A percentile compares a stretch with the other conserved stretches of the same genome.
Evolutionary conservation across 1,140 invertebrate genomes (phyloP).

Genomic region (Intoshia linei): DNA sequence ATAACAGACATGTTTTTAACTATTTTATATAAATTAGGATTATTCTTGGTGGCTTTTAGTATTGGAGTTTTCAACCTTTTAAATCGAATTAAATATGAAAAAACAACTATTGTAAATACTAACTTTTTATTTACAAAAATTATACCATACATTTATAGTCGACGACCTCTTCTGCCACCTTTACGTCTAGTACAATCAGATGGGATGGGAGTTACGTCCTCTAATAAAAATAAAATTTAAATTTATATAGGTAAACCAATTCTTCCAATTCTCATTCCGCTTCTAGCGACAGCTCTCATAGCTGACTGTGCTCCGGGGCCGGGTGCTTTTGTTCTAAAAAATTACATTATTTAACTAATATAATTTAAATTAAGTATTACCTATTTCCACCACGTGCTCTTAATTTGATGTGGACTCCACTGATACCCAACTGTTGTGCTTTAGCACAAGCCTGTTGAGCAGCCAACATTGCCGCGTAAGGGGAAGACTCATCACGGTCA

Average conservation of each 20-base stretch:
- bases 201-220: conserved; percentile 93
- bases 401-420: conserved; percentile 80
- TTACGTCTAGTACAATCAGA: conserved; percentile 91
- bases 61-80: no score
- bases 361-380: conserved; percentile 8
- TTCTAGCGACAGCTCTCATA: conserved; percentile 70
- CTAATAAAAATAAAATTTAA: conserved; percentile 14
- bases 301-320: conserved; percentile 94
- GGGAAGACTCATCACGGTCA: conserved; percentile 93
- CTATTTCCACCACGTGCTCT: conserved; percentile 84
- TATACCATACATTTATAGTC: conserved; percentile 67
- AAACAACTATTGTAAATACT: background rate
- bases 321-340: conserved; percentile 20
- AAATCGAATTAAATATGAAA: no score
- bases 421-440: conserved; percentile 74
- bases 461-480: conserved; percentile 99
- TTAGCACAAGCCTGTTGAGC: conserved; percentile 98
- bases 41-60: no score
- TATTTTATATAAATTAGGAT: no score
- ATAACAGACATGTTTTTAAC: no score
- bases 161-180: conserved; percentile 86
- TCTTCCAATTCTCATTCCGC: conserved; percentile 91
- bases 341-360: background rate
- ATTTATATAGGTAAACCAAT: conserved; percentile 30
- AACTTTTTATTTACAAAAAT: background rate